Percentiles rank a stretch among this genome's conserved stretches.
Evolutionary conservation across 2,888 invertebrate genomes (phyloP).

Genomic region (Nemapogon koenigi): DNA sequence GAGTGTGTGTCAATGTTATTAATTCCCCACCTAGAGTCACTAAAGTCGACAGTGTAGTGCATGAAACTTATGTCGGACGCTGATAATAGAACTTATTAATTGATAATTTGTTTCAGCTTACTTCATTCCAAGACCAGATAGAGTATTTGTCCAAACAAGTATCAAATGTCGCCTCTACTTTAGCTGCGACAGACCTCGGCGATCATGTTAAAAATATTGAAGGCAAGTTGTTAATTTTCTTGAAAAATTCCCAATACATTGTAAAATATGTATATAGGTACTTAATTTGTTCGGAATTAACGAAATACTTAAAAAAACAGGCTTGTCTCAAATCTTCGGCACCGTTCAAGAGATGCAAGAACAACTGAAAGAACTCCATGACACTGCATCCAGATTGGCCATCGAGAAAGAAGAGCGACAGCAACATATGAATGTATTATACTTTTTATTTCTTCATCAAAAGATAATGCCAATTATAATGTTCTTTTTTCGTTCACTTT

Average conservation of each 20-base stretch:
- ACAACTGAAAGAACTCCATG: constrained; percentile 40
- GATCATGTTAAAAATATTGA: constrained; percentile 42
- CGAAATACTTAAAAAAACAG: no score
- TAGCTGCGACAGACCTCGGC: constrained; percentile 28
- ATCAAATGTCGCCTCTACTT: constrained; percentile 20
- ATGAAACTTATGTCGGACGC: no score
- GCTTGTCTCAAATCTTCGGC: constrained; percentile 42
- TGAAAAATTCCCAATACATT: no score
- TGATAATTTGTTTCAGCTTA: constrained; percentile 31
- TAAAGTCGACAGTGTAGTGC: no score
- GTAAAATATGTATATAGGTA: no score
- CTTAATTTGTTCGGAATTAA: no score
- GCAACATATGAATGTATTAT: constrained; percentile 53
- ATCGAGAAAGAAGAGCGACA: constrained; percentile 64
- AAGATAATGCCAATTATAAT: no score
- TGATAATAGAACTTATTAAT: no score
- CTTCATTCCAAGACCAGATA: constrained; percentile 53
- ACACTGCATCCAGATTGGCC: constrained; percentile 48
- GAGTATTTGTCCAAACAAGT: constrained; percentile 44
- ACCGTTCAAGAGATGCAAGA: constrained; percentile 49
- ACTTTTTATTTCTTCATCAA: neutral
- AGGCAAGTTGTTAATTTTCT: no score
- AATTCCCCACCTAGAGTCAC: no score
- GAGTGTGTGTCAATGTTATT: no score
- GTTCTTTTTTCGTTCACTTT: no score